These are phyloP conservation scores for Zhengitettix transpicula DNA, from an alignment of 2,888 invertebrate genomes.

Conservation along the genomic window DNA sequence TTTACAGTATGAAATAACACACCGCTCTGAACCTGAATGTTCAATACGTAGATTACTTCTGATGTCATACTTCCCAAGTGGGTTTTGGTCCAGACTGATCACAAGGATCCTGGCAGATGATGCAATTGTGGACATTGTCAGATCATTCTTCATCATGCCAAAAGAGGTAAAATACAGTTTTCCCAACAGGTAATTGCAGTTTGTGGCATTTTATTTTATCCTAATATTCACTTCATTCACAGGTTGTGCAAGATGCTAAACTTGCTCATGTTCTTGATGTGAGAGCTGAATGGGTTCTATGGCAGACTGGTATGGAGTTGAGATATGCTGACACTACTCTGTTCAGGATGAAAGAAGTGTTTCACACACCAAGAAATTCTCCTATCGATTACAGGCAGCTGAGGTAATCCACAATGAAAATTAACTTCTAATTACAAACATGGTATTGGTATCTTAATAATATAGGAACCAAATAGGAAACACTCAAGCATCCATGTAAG, in stretches of 20 bases:
- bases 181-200: background rate
- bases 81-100: slow-evolving; percentile 92
- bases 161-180: slow-evolving; percentile 36
- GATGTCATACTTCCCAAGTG: slow-evolving; percentile 94
- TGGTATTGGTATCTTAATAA: too few relatives aligned
- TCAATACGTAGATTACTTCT: slow-evolving; percentile 61
- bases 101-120: slow-evolving; percentile 85
- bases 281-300: slow-evolving; percentile 78
- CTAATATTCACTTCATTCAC: slow-evolving; percentile 4
- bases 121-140: slow-evolving; percentile 60
- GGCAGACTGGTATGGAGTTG: slow-evolving; percentile 84
- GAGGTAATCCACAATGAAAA: slow-evolving; percentile 22
- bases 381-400: slow-evolving; percentile 35
- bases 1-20: slow-evolving; percentile 25
- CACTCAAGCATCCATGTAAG: too few relatives aligned
- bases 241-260: slow-evolving; percentile 40
- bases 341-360: slow-evolving; percentile 68
- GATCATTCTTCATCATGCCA: slow-evolving; percentile 52
- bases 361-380: slow-evolving; percentile 34
- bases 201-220: background rate
- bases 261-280: slow-evolving; percentile 31
- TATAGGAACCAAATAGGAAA: too few relatives aligned
- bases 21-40: slow-evolving; percentile 35
- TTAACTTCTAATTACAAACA: background rate
- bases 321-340: slow-evolving; percentile 57